Percentiles rank a stretch among this genome's conserved stretches.
Conservation (phyloP, 2,797 vertebrate genomes). For the Onychomys torridus region DNA sequence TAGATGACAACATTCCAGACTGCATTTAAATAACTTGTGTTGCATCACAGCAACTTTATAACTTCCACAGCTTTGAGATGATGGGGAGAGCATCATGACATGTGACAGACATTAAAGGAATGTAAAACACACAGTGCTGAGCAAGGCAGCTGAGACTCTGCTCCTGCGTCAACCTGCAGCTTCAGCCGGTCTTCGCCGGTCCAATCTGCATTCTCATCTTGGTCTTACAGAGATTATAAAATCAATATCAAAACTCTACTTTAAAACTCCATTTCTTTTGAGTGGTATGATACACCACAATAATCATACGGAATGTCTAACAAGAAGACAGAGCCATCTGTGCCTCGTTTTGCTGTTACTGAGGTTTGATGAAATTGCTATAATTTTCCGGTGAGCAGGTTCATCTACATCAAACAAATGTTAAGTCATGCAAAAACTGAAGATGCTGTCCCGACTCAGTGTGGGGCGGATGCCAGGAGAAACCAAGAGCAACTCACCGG, state of each 20-base stretch:
- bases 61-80: conserved; percentile 87
- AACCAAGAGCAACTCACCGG: conserved; percentile 90
- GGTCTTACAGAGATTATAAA: conserved; percentile 85
- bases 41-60: conserved; percentile 86
- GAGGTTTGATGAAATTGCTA: conserved; percentile 88
- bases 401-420: conserved; percentile 88
- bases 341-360: conserved; percentile 86
- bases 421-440: conserved; percentile 87
- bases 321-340: conserved; percentile 86
- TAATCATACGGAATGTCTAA: conserved; percentile 86
- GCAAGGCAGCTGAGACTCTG: conserved; percentile 84
- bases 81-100: conserved; percentile 84
- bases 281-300: conserved; percentile 86
- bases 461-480: conserved; percentile 77
- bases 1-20: conserved; percentile 83
- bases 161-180: conserved; percentile 85
- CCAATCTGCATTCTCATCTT: conserved; percentile 85
- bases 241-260: conserved; percentile 85
- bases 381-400: conserved; percentile 89
- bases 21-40: conserved; percentile 84
- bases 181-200: conserved; percentile 84
- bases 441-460: conserved; percentile 84
- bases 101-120: conserved; percentile 86
- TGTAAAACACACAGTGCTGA: conserved; percentile 82
- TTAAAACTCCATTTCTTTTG: conserved; percentile 86